These are phyloP conservation scores for Ophiodon elongatus DNA, from an alignment of 2,113 vertebrate genomes.

Conservation along the genomic window DNA sequence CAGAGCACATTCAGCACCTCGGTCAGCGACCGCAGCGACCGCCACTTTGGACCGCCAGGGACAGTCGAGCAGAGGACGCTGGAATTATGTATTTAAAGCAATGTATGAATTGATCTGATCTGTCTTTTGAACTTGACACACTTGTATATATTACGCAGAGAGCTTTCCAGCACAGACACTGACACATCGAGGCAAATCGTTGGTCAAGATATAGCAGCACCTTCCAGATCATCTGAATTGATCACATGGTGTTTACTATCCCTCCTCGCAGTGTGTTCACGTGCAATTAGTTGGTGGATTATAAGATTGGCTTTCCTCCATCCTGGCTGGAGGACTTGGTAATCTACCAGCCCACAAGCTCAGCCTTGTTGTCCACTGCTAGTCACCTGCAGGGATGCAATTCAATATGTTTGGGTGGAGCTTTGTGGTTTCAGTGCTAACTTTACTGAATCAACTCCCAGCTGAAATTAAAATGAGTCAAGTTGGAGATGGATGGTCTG, in stretches of 20 bases:
- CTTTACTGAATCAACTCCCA: background rate
- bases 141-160: background rate
- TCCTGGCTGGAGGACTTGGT: background rate
- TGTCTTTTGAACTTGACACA: background rate
- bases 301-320: background rate
- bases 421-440: background rate
- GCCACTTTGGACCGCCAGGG: background rate
- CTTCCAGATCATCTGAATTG: background rate
- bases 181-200: background rate
- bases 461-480: background rate
- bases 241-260: background rate
- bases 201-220: background rate
- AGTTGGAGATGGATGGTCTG: background rate
- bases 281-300: conserved; percentile 20
- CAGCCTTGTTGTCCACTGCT: background rate
- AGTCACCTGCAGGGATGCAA: background rate
- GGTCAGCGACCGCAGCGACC: background rate
- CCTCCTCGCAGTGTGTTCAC: background rate
- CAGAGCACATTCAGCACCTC: conserved; percentile 6
- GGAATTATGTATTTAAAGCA: background rate
- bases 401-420: background rate
- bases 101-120: background rate
- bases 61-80: background rate
- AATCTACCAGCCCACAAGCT: background rate
- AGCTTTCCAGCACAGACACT: background rate